Conservation (phyloP, 2,888 invertebrate species). For the Sussaba pulchella region DNA sequence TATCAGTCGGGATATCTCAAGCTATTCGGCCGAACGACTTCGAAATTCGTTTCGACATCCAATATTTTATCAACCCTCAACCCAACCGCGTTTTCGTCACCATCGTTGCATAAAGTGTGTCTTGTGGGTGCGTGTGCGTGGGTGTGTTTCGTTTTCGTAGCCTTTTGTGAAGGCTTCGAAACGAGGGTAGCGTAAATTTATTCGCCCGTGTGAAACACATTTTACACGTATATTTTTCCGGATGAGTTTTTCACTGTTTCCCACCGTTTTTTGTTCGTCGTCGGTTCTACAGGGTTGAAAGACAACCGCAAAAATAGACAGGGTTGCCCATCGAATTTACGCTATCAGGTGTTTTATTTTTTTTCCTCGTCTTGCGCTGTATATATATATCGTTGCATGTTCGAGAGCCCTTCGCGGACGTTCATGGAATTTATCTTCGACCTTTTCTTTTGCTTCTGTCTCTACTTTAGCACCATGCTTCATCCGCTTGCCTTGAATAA, state of each 20-base stretch:
- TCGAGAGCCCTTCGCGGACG: not conserved
- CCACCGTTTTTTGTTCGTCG: not conserved
- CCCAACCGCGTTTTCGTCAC: not conserved
- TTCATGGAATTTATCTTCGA: conserved; percentile 15
- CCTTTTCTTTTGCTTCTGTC: not conserved
- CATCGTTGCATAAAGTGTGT: conserved; percentile 22
- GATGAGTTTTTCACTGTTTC: not conserved
- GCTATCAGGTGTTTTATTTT: conserved; percentile 23
- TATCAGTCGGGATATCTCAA: not conserved
- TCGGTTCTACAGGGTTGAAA: not conserved
- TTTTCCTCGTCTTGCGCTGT: conserved; percentile 7
- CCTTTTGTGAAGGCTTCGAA: conserved; percentile 44
- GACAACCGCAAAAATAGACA: not conserved
- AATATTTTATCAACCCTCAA: conserved; percentile 13
- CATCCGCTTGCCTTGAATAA: conserved; percentile 12
- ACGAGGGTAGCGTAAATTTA: not conserved
- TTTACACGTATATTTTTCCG: conserved; percentile 12
- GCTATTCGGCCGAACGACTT: not conserved
- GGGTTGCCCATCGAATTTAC: not conserved
- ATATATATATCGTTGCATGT: conserved; percentile 7
- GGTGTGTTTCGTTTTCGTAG: not conserved
- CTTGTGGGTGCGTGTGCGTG: not conserved
- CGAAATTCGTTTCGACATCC: conserved; percentile 21
- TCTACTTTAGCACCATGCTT: conserved; percentile 18
- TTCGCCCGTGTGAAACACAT: conserved; percentile 13